phyloP scores from a whole-genome alignment of 2,888 invertebrate species.

The Thymelicus lineola region DNA sequence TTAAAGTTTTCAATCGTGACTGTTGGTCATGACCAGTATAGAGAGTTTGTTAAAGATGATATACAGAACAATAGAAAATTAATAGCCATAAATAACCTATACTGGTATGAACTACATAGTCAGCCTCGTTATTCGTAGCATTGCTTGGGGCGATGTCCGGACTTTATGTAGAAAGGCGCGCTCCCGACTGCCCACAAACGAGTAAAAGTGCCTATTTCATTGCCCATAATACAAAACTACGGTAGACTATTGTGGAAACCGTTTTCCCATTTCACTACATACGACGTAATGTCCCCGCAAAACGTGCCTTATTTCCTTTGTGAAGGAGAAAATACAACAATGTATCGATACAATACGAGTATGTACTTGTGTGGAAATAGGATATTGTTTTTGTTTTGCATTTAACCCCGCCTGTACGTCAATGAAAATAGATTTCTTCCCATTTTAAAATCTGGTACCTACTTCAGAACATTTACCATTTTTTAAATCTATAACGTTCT shows the following conservation, averaged over 20 bases:
- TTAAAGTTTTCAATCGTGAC: not conserved
- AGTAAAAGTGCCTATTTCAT: constrained; percentile 53
- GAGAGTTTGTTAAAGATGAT: constrained; percentile 10
- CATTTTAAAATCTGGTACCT: no score
- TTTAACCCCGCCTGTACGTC: no score
- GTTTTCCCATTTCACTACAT: constrained; percentile 49
- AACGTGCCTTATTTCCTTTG: constrained; percentile 30
- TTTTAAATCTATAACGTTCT: no score
- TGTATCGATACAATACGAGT: no score
- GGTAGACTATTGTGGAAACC: constrained; percentile 53
- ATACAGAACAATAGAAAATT: constrained; percentile 6
- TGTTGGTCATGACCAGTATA: no score
- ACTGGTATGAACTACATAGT: constrained; percentile 18
- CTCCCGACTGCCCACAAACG: constrained; percentile 45
- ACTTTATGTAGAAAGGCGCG: constrained; percentile 21
- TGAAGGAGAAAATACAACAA: constrained; percentile 16
- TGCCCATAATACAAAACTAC: constrained; percentile 51
- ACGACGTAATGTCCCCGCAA: constrained; percentile 17
- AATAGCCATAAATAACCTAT: constrained; percentile 13
- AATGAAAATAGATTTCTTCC: no score
- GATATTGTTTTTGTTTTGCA: no score
- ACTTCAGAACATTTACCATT: no score
- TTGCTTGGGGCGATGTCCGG: constrained; percentile 43
- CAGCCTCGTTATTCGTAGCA: constrained; percentile 22
- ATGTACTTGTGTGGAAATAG: constrained; percentile 5